Conservation (phyloP, 2,113 vertebrate genomes). For the Xiphophorus maculatus region DNA sequence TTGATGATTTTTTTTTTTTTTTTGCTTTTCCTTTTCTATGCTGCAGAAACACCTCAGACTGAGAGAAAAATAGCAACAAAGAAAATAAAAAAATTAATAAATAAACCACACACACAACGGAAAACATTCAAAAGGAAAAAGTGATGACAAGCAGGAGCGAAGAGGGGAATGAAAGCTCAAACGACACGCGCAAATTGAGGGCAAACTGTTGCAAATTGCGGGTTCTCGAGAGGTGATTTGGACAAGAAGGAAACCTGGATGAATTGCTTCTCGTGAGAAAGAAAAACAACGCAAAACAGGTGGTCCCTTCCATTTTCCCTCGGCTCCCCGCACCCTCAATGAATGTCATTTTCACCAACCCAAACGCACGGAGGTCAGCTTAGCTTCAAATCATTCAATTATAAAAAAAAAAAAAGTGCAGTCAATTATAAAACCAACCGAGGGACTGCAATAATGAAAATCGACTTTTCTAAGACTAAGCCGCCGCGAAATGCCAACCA, state of each 20-base stretch:
- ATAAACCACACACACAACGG: conserved; percentile 15
- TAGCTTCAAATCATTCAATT: conserved; percentile 5
- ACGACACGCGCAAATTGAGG: conserved; percentile 59
- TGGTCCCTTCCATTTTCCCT: conserved; percentile 5
- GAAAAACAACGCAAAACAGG: conserved; percentile 8
- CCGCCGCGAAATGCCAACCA: neutral
- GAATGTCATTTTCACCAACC: neutral
- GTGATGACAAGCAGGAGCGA: conserved; percentile 8
- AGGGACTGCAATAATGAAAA: neutral
- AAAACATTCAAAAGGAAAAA: conserved; percentile 31
- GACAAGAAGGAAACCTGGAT: conserved; percentile 24
- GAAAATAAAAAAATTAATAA: neutral
- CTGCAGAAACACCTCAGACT: conserved; percentile 13
- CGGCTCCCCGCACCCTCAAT: neutral
- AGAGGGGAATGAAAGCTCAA: conserved; percentile 27
- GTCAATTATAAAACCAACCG: neutral
- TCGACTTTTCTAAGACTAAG: neutral
- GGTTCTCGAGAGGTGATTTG: conserved; percentile 25
- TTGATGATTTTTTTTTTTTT: neutral
- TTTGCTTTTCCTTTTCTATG: conserved; percentile 11
- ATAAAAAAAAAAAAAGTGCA: neutral
- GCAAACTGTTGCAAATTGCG: conserved; percentile 41
- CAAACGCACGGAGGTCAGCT: neutral
- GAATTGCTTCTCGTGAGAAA: conserved; percentile 16
- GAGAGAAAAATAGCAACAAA: neutral